Percentiles rank a stretch among this genome's conserved stretches.
These are phyloP conservation scores for Torymus texanus DNA, from an alignment of 2,888 invertebrate genomes.

Conservation along the genomic window DNA sequence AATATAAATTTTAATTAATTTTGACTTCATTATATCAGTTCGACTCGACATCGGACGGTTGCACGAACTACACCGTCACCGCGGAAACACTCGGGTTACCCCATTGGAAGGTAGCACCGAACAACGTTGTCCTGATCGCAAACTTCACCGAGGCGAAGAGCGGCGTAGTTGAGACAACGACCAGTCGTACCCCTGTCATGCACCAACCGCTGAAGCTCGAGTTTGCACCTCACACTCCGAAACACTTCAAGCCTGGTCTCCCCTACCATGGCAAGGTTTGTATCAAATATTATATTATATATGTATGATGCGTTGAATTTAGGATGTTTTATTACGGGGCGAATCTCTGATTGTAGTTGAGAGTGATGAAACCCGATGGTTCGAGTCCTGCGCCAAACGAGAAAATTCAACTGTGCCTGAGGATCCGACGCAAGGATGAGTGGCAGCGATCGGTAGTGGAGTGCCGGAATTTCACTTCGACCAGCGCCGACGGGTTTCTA, in stretches of 20 bases:
- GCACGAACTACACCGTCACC: constrained; percentile 70
- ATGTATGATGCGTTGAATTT: neutral
- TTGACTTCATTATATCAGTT: constrained; percentile 1
- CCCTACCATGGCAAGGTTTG: constrained; percentile 82
- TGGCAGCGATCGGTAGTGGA: constrained; percentile 70
- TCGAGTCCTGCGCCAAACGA: constrained; percentile 69
- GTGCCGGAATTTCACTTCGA: constrained; percentile 72
- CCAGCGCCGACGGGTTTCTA: constrained; percentile 68
- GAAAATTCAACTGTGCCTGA: constrained; percentile 71
- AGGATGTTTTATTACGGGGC: neutral
- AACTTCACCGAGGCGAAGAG: constrained; percentile 80
- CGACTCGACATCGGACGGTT: constrained; percentile 66
- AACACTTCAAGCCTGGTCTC: constrained; percentile 83
- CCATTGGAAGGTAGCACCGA: constrained; percentile 70
- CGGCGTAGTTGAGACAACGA: constrained; percentile 80
- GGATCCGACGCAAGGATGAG: constrained; percentile 70
- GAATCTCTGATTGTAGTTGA: constrained; percentile 61
- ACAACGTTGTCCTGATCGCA: constrained; percentile 73
- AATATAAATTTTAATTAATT: no score
- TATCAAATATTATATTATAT: no score
- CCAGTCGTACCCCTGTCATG: constrained; percentile 78
- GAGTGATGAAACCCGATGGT: constrained; percentile 70
- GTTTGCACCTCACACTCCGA: constrained; percentile 78
- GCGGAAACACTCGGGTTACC: constrained; percentile 70
- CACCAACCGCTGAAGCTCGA: constrained; percentile 79